These are phyloP conservation scores for Emys orbicularis DNA, from an alignment of 2,797 vertebrate species.

Conservation along the genomic window DNA sequence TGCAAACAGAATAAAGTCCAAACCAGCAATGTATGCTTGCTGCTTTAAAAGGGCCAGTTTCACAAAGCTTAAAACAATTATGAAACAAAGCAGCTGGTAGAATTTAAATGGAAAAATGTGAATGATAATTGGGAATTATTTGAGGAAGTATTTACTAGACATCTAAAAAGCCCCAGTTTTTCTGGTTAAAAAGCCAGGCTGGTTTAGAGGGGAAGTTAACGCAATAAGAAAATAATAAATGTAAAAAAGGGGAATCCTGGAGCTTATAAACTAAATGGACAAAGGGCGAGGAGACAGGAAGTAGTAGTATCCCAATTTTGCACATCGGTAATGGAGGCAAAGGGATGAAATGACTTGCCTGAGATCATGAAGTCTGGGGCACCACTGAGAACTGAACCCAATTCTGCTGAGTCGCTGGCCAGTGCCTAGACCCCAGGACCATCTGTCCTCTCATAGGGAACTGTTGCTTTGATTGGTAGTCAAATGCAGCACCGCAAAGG, in stretches of 20 bases:
- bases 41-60: constrained; percentile 17
- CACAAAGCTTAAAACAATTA: not conserved
- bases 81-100: not conserved
- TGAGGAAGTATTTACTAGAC: not conserved
- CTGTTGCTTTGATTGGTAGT: not conserved
- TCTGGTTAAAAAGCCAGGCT: not conserved
- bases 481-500: not conserved
- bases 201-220: not conserved
- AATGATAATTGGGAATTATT: not conserved
- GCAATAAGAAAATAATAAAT: not conserved
- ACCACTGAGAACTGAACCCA: not conserved
- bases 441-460: too few species aligned
- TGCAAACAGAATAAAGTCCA: not conserved
- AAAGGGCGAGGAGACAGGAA: not conserved
- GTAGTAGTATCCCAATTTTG: not conserved
- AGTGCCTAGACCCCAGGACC: not conserved
- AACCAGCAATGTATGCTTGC: not conserved
- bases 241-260: not conserved
- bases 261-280: not conserved
- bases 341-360: not conserved
- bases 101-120: not conserved
- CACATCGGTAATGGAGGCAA: not conserved
- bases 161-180: not conserved
- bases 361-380: not conserved
- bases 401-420: not conserved